Conservation (phyloP, 1,140 invertebrate species). For the Gonioctena quinquepunctata region DNA sequence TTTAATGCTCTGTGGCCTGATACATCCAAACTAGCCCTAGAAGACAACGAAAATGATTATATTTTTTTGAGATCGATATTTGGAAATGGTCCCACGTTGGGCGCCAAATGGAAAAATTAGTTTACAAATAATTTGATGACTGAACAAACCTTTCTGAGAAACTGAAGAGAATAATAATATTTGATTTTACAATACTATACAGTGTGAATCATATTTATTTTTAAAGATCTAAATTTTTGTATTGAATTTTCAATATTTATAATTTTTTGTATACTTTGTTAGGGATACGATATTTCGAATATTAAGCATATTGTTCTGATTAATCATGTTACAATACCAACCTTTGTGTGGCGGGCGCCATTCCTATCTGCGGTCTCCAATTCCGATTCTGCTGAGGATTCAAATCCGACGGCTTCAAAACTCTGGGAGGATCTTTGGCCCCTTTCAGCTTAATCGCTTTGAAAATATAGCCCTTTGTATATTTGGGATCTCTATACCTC, state of each 20-base stretch:
- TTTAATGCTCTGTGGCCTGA: slow-evolving; percentile 73
- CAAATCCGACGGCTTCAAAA: slow-evolving; percentile 82
- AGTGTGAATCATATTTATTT: too few species aligned
- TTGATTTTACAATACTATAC: background rate
- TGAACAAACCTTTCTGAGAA: background rate
- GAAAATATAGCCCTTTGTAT: slow-evolving; percentile 75
- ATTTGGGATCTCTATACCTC: slow-evolving; percentile 81
- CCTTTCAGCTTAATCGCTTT: slow-evolving; percentile 72
- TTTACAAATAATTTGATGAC: background rate
- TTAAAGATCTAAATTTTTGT: too few species aligned
- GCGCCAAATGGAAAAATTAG: background rate
- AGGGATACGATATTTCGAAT: too few species aligned
- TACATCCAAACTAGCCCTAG: slow-evolving; percentile 64
- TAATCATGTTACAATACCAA: too few species aligned
- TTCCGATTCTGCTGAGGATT: slow-evolving; percentile 68
- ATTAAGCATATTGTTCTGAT: too few species aligned
- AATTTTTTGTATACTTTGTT: too few species aligned
- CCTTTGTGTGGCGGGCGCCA: slow-evolving; percentile 50
- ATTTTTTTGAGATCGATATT: background rate
- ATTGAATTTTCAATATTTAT: too few species aligned
- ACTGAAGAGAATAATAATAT: background rate
- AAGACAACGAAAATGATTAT: slow-evolving; percentile 16
- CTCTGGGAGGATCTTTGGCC: slow-evolving; percentile 70
- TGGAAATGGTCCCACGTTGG: background rate
- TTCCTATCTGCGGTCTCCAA: slow-evolving; percentile 74